Percentiles rank a stretch among this genome's conserved stretches.
Conservation (phyloP, 2,888 invertebrate genomes). For the Sycophila texana region DNA sequence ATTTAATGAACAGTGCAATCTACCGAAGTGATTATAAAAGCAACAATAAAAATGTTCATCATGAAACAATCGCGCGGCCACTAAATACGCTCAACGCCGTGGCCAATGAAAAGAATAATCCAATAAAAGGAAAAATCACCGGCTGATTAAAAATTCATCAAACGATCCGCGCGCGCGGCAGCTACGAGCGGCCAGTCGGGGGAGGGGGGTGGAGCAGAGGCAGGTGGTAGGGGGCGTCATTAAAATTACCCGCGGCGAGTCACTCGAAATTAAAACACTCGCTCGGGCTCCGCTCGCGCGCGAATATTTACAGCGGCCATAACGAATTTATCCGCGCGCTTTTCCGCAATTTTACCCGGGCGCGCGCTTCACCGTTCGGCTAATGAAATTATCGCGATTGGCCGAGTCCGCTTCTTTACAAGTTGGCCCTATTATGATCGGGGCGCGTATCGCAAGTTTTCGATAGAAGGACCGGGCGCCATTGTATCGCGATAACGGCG, state of each 20-base stretch:
- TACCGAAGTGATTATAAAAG: too few species aligned
- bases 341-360: slow-evolving; percentile 15
- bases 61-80: too few species aligned
- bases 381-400: slow-evolving; percentile 55
- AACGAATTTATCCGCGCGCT: slow-evolving; percentile 50
- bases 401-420: slow-evolving; percentile 44
- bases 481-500: slow-evolving; percentile 51
- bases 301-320: slow-evolving; percentile 36
- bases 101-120: slow-evolving; percentile 3
- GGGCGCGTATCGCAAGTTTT: slow-evolving; percentile 48
- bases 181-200: too few species aligned
- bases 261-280: slow-evolving; percentile 37
- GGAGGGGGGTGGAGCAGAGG: too few species aligned
- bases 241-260: slow-evolving; percentile 23
- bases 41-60: too few species aligned
- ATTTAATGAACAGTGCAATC: too few species aligned
- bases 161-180: background rate
- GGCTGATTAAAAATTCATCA: slow-evolving; percentile 45
- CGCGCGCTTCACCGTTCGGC: background rate
- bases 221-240: background rate
- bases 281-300: background rate
- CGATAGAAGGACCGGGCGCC: slow-evolving; percentile 34
- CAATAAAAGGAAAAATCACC: background rate
- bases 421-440: slow-evolving; percentile 50
- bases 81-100: too few species aligned